Conservation (phyloP, 2,797 vertebrate genomes). For the Protosalanx chinensis region DNA sequence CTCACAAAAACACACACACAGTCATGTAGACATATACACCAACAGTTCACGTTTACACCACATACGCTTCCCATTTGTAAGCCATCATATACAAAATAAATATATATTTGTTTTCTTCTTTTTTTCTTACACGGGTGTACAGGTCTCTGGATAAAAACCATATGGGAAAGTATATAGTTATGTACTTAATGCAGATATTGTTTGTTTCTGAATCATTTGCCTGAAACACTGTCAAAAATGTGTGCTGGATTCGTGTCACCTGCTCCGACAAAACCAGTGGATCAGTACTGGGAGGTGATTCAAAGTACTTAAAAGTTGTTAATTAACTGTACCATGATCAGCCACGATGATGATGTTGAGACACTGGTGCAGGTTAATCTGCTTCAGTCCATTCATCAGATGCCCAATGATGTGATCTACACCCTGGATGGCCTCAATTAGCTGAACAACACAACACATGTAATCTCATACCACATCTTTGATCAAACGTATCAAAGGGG, state of each 20-base stretch:
- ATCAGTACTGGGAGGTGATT: neutral
- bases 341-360: slow-evolving; percentile 90
- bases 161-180: neutral
- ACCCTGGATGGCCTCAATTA: slow-evolving; percentile 80
- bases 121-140: too few species aligned
- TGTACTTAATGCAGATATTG: neutral
- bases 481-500: too few species aligned
- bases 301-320: too few species aligned
- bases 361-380: slow-evolving; percentile 85
- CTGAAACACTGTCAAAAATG: too few species aligned
- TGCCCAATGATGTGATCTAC: slow-evolving; percentile 88
- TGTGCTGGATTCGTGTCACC: too few species aligned
- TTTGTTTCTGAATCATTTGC: too few species aligned
- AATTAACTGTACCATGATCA: slow-evolving; percentile 83
- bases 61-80: too few species aligned
- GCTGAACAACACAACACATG: slow-evolving; percentile 60
- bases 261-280: too few species aligned
- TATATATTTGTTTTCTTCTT: too few species aligned
- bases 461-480: too few species aligned
- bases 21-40: neutral
- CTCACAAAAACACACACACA: slow-evolving; percentile 1
- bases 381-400: slow-evolving; percentile 93
- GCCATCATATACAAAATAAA: too few species aligned
- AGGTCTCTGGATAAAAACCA: neutral
- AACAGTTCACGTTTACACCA: neutral